Evolutionary conservation across 2,888 invertebrate species (phyloP).

Genomic region (Miltochrista miniata): DNA sequence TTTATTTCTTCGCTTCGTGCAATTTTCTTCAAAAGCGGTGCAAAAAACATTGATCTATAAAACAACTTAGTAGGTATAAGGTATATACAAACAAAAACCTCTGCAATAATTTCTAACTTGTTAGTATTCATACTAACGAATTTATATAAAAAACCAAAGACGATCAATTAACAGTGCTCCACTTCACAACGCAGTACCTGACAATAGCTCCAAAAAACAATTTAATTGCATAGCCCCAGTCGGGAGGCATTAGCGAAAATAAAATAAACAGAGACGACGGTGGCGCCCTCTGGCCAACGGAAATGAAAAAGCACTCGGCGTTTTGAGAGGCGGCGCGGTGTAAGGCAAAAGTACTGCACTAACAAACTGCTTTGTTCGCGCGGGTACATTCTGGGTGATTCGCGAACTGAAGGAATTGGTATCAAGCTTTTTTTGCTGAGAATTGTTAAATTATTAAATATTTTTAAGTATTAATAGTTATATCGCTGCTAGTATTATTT

Average conservation of each 20-base stretch:
- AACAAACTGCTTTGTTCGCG: constrained; percentile 68
- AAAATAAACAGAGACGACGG: constrained; percentile 51
- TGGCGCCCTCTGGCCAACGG: constrained; percentile 58
- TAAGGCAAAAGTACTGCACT: constrained; percentile 57
- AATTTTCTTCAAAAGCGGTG: no score
- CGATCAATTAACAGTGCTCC: constrained; percentile 19
- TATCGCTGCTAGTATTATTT: no score
- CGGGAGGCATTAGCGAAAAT: constrained; percentile 58
- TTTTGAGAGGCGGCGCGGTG: constrained; percentile 47
- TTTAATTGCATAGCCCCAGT: constrained; percentile 58
- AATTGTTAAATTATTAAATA: no score
- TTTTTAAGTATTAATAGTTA: no score
- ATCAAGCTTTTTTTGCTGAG: no score
- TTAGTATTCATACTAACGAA: constrained; percentile 3
- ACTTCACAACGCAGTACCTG: constrained; percentile 26
- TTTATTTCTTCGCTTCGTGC: no score
- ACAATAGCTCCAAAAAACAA: constrained; percentile 47
- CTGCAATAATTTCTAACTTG: no score
- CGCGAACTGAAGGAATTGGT: neutral
- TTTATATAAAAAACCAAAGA: constrained; percentile 13
- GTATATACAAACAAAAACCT: no score
- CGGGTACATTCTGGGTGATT: constrained; percentile 28
- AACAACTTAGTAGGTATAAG: no score
- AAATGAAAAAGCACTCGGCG: constrained; percentile 65
- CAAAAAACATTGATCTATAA: no score